phyloP scores from a whole-genome alignment of 64 coral and sea anemone species.

The Porites lutea region DNA sequence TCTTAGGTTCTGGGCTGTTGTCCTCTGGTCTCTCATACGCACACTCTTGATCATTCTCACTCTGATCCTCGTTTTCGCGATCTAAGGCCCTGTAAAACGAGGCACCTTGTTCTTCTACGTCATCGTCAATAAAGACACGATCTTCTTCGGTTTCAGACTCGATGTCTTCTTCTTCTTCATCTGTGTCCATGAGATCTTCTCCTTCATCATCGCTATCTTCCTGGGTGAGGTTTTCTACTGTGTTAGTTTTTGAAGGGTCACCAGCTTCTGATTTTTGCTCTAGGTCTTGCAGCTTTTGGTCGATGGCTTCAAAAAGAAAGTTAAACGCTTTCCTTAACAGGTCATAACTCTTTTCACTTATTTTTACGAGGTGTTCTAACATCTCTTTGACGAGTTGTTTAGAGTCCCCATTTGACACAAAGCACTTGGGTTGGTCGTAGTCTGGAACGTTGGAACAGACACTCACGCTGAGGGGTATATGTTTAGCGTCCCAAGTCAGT shows the following conservation, averaged over 20 bases:
- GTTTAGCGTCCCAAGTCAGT: not conserved
- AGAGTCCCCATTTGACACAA: too few relatives aligned
- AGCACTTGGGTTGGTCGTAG: too few relatives aligned
- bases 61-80: not conserved
- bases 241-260: not conserved
- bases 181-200: too few relatives aligned
- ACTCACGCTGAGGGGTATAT: too few relatives aligned
- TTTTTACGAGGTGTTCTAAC: slow-evolving; percentile 42
- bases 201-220: slow-evolving; percentile 7
- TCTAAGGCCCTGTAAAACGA: not conserved
- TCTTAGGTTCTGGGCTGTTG: too few relatives aligned
- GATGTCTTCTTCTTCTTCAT: slow-evolving; percentile 35
- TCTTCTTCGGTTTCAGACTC: slow-evolving; percentile 66
- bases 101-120: slow-evolving; percentile 28
- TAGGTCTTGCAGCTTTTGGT: not conserved
- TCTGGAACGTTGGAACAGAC: too few relatives aligned
- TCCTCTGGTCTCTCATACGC: not conserved
- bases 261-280: too few relatives aligned
- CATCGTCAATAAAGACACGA: slow-evolving; percentile 56
- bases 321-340: not conserved
- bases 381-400: slow-evolving; percentile 14
- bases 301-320: too few relatives aligned
- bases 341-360: slow-evolving; percentile 46
- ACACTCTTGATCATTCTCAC: not conserved
- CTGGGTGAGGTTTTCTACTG: not conserved